phyloP scores from a whole-genome alignment of 92 coral and sea anemone species.

The Epizoanthus illoricatus region DNA sequence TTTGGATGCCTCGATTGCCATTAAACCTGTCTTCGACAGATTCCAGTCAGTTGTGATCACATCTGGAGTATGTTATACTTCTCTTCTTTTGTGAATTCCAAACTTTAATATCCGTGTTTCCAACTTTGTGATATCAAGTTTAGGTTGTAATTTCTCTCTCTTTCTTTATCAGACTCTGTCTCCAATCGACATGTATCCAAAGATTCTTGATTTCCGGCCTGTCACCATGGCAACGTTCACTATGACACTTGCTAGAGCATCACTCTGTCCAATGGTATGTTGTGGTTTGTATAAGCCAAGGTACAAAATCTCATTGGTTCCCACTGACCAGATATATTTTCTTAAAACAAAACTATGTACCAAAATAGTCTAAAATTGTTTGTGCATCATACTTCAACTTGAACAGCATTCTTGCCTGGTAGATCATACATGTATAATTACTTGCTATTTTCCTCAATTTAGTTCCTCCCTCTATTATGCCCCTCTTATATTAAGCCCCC shows the following conservation, averaged over 20 bases:
- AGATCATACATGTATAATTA: too few species aligned
- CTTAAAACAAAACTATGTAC: neutral
- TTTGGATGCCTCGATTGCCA: slow-evolving; percentile 97
- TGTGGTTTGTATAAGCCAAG: neutral
- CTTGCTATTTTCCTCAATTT: too few species aligned
- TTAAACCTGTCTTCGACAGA: slow-evolving; percentile 97
- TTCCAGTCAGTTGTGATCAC: slow-evolving; percentile 97
- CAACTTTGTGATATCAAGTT: neutral
- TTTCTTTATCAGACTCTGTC: slow-evolving; percentile 77
- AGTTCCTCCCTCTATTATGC: too few species aligned
- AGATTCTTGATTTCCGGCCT: slow-evolving; percentile 96
- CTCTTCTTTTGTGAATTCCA: neutral
- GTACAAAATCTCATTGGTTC: too few species aligned
- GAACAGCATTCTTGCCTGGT: too few species aligned
- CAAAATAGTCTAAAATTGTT: too few species aligned
- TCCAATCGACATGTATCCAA: slow-evolving; percentile 98
- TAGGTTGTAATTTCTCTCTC: neutral
- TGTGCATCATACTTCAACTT: too few species aligned
- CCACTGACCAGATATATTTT: neutral
- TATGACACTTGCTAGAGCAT: slow-evolving; percentile 95
- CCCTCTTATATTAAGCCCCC: too few species aligned
- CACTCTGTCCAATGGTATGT: slow-evolving; percentile 96
- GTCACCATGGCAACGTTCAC: slow-evolving; percentile 99
- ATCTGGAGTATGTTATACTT: slow-evolving; percentile 79
- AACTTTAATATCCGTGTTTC: neutral